Percentiles rank a stretch among this genome's conserved stretches.
Evolutionary conservation across 1,140 invertebrate species (phyloP).

Genomic region (Ephestia elutella): DNA sequence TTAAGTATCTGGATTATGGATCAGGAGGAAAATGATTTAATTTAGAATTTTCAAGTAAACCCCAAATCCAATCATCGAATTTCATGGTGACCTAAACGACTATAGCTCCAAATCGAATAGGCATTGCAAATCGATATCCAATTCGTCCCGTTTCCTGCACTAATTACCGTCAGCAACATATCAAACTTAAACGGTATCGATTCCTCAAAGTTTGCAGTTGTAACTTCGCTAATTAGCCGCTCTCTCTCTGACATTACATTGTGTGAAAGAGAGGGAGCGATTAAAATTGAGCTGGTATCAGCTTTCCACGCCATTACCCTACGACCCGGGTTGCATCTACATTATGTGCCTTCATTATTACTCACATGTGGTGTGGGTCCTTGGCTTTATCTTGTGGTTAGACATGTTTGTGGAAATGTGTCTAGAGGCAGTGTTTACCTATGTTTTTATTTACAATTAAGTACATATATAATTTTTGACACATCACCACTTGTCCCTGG

Average conservation of each 20-base stretch:
- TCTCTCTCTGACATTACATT: constrained; percentile 18
- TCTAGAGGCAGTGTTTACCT: no score
- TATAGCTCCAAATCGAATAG: neutral
- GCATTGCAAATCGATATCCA: neutral
- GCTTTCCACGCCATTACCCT: constrained; percentile 38
- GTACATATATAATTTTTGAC: no score
- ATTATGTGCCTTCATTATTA: constrained; percentile 16
- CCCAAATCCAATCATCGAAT: no score
- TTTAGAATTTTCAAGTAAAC: no score
- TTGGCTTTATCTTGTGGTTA: neutral
- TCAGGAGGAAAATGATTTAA: no score
- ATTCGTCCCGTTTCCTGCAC: neutral
- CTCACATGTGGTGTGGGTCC: constrained; percentile 1
- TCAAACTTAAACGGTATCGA: constrained; percentile 35
- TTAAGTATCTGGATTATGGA: no score
- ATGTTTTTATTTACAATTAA: no score
- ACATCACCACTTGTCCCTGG: no score
- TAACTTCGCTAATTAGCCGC: constrained; percentile 37
- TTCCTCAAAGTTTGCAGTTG: constrained; percentile 30
- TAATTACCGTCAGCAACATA: constrained; percentile 9
- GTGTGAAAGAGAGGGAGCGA: constrained; percentile 13
- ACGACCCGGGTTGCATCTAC: constrained; percentile 6
- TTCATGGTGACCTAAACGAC: no score
- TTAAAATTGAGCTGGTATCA: constrained; percentile 28
- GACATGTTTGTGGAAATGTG: neutral